Base-by-base conservation (phyloP, 2,888 invertebrate species). In the Mimas tiliae region DNA sequence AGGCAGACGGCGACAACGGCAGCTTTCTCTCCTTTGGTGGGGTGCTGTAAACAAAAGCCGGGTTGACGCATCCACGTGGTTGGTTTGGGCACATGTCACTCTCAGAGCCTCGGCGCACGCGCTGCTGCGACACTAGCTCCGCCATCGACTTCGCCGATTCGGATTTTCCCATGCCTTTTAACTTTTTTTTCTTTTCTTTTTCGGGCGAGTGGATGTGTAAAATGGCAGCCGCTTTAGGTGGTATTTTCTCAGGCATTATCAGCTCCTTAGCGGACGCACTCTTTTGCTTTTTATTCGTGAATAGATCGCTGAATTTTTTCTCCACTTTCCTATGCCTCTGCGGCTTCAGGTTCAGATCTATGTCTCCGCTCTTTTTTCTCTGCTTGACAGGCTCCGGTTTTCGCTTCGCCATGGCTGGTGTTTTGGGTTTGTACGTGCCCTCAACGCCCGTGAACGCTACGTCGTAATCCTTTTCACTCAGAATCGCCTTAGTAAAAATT, bases 161-260 rank as follows among this genome's bases (percentile, higher is more conserved):
- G 1, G 90, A 90, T 74, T 91, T 91, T 45, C 87, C 90, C 77
- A 90, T 84, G 33, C 79, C 85, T 70, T 89, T 92, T 69, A 89
- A 79, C 68, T 87, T 90, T 72, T 87, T 91, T 81, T 89, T 91
- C 68, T 87, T 91, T 11, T 84, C 85, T 66, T 73, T 85, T 62
- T 84, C 86, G 27, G 92, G 91, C 27, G 92, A 90, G 68, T 95
- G 94, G 69, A 95, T 95, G 69, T 95, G 95, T 58, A 95, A 78
- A 42, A 95, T 79, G 3, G 95, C 95, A 0, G 95, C 95, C 0
- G 95, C 95, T 83, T 95, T 95, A 0, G 95, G 95, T 8, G 95
- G 95, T 69, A 95, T 94, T 69, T 89, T 88, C 47, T 93, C 88
- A 0, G 95, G 95, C 58, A 91, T 81, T 50, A 90, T 68, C 21